Percentiles rank a stretch among this genome's conserved stretches.
Evolutionary conservation across 2,797 vertebrate genomes (phyloP).

Genomic region (Adrianichthys oophorus): DNA sequence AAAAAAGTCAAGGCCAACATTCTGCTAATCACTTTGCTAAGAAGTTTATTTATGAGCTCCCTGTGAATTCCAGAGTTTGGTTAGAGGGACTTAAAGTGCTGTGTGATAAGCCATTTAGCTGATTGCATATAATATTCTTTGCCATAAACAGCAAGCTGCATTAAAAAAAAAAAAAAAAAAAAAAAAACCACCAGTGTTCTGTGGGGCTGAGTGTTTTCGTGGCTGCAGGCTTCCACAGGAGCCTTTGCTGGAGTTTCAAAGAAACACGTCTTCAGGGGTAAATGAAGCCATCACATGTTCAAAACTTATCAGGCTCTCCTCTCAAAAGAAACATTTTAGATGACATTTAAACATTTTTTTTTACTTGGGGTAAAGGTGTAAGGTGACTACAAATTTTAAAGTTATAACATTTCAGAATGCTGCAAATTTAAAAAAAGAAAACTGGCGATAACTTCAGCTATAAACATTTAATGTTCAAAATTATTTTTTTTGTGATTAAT

Average conservation of each 20-base stretch:
- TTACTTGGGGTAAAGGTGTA: no score
- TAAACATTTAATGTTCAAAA: no score
- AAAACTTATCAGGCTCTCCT: not conserved
- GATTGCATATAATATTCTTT: slow-evolving; percentile 42
- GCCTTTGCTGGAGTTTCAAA: no score
- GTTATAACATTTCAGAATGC: no score
- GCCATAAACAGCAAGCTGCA: slow-evolving; percentile 28
- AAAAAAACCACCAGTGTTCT: not conserved
- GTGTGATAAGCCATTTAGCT: slow-evolving; percentile 18
- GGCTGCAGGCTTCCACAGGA: not conserved
- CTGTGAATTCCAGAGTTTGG: slow-evolving; percentile 30
- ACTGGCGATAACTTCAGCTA: no score
- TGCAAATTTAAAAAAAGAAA: no score
- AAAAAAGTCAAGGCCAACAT: slow-evolving; percentile 26
- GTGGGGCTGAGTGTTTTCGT: slow-evolving; percentile 12
- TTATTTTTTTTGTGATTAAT: no score
- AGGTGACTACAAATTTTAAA: no score
- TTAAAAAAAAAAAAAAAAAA: slow-evolving; percentile 5
- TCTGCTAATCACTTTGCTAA: slow-evolving; percentile 28
- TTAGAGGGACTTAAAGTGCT: slow-evolving; percentile 35
- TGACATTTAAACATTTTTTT: no score
- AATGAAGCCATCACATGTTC: not conserved
- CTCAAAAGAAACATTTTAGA: no score
- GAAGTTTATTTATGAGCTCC: slow-evolving; percentile 40
- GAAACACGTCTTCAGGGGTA: not conserved